Conservation (phyloP, 1,140 invertebrate genomes). For the Charaxes varanes region DNA sequence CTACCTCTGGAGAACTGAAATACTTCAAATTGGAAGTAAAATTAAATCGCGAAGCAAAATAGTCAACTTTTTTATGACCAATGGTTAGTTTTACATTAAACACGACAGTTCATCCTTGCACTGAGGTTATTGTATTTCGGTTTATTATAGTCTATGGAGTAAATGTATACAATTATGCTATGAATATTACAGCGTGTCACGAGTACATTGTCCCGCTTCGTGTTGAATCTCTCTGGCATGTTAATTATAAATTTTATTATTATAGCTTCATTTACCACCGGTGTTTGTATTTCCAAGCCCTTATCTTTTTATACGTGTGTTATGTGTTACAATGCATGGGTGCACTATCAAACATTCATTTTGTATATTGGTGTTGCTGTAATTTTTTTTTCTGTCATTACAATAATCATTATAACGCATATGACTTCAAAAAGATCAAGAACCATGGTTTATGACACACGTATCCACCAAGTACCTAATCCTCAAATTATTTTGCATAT, state of each 20-base stretch:
- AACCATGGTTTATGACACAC: neutral
- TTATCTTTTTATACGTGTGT: conserved; percentile 3
- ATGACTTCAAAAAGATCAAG: too few relatives aligned
- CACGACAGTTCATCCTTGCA: too few relatives aligned
- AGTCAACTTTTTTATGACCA: too few relatives aligned
- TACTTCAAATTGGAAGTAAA: too few relatives aligned
- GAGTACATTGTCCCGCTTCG: neutral
- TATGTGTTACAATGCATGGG: conserved; percentile 9
- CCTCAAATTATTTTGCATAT: too few relatives aligned
- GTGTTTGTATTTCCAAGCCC: conserved; percentile 3
- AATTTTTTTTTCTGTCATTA: too few relatives aligned
- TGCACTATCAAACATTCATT: conserved; percentile 8
- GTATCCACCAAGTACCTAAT: too few relatives aligned
- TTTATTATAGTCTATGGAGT: too few relatives aligned
- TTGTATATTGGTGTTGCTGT: conserved; percentile 8
- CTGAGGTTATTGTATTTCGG: conserved; percentile 1
- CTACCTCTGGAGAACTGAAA: too few relatives aligned
- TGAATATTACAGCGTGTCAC: neutral
- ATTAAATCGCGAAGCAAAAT: too few relatives aligned
- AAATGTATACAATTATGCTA: neutral
- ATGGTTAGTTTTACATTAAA: too few relatives aligned
- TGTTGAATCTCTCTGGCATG: conserved; percentile 2
- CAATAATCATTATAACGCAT: too few relatives aligned
- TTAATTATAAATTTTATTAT: neutral
- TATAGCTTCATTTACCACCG: conserved; percentile 1